Percentiles rank a stretch among this genome's conserved stretches.
Conservation (phyloP, 2,888 invertebrate genomes). For the Leucophenga montana region DNA sequence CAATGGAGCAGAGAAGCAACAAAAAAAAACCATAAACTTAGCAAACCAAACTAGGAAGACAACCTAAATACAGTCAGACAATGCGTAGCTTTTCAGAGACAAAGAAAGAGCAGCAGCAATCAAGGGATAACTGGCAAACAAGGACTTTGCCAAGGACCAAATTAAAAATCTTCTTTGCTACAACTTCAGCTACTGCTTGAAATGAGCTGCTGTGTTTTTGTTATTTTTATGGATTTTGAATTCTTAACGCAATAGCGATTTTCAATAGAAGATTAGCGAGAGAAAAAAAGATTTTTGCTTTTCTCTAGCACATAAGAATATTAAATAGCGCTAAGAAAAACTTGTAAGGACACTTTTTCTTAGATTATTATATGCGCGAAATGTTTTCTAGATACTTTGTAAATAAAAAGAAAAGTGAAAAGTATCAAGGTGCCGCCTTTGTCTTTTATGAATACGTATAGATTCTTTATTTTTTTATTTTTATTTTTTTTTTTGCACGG, state of each 20-base stretch:
- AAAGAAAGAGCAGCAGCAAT: too few species aligned
- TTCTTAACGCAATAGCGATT: constrained; percentile 45
- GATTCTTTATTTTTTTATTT: neutral
- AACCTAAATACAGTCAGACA: too few species aligned
- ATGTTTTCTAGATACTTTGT: neutral
- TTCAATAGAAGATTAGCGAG: constrained; percentile 33
- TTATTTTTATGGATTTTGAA: constrained; percentile 59
- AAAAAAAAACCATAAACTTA: too few species aligned
- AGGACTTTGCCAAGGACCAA: too few species aligned
- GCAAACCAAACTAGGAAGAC: too few species aligned
- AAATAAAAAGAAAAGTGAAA: neutral
- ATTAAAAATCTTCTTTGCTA: too few species aligned
- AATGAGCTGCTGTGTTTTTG: constrained; percentile 26
- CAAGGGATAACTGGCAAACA: too few species aligned
- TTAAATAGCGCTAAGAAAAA: too few species aligned
- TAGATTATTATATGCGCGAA: neutral
- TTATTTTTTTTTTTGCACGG: neutral
- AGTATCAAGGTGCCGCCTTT: neutral
- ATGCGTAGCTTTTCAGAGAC: too few species aligned
- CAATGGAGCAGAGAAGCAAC: too few species aligned
- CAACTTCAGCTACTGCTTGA: too few species aligned
- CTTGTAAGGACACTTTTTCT: neutral
- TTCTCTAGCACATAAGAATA: neutral
- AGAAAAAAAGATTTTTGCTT: constrained; percentile 10
- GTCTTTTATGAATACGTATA: too few species aligned